Base-by-base conservation (phyloP, 1,140 invertebrate species). In the Nautilus pompilius region DNA sequence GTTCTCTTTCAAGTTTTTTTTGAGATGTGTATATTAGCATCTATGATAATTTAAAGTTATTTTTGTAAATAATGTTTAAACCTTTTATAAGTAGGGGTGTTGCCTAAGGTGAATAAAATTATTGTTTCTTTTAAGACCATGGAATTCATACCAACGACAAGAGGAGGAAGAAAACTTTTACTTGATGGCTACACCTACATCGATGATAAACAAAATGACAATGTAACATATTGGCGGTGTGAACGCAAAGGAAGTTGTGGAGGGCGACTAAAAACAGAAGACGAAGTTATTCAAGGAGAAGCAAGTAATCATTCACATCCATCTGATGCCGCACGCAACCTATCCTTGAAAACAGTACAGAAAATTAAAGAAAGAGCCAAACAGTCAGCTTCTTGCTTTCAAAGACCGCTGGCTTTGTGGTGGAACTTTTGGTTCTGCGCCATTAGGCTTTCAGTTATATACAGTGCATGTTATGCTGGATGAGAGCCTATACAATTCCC, bases 181-280 rank as follows among this genome's bases (percentile, higher is more conserved):
- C 2, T 49, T 49, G 48, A 17, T 2, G 20, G 10, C 20, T 13
- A 49, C 20, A 49, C 36, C 13, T 41, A 1, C 36, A 41, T 41
- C 36, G 1, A 15, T 41, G 36, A 41, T 1, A 41, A 41, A 49
- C 10, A 20, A 49, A 49, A 49, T 1, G 2, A 20, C 48, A 49
- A 6, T 49, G 8, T 49, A 49, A 49, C 46, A 49, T 49, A 20
- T 49, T 49, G 46, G 46, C 24, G 46, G 24, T 20, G 20, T 20
- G 20, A 49, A 49, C 20, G 20, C 46, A 49, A 49, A 49, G 46
- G 46, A 49, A 49, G 46, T 49, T 49, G 48, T 49, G 48, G 48
- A n/a, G n/a, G n/a, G 36, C 13, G 36, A 15, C 13, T 41, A 41
- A 41, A 41, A 41, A 41, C 36, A 41, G 36, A 41, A 41, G 36